Base-by-base conservation (phyloP, 2,888 invertebrate species). In the Heliconius cydno region DNA sequence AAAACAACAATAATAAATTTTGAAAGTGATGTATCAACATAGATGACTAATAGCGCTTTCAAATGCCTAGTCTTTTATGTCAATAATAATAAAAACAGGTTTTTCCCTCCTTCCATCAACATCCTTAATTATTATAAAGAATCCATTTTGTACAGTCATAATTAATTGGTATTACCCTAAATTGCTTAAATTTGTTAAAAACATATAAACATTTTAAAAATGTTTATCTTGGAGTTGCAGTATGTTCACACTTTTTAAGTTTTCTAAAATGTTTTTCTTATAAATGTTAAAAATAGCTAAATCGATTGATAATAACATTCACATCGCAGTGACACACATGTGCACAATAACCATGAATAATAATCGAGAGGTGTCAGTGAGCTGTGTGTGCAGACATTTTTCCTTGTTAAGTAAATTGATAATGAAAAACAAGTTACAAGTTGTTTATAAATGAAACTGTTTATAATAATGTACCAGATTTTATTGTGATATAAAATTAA, bases 371-470 rank as follows among this genome's bases (percentile, higher is more conserved):
- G 68, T 67, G 30, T n/a, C 72, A 30, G 28, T 73, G 60, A 2
- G 60, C 9, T 73, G 70, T 57, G n/a, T 38, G 60, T 60, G 73
- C 38, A 30, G 34, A 34, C 9, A 34, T 38, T 60, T 60, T 60
- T 34, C 15, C 34, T 34, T n/a, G 60, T 60, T 73, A 73, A 38
- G 15, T 28, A 6, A 73, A 60, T 60, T 34, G 38, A 13, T 34
- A 38, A 60, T n/a, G 60, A 73, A 30, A 34, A 38, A 13, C 7
- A 25, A 72, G 0, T 30, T 3, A 30, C 30, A 30, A 30, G 30
- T 30, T 30, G n/a, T 15, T 73, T 6, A 30, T 73, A 57, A 73
- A 73, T 38, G 34, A 73, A 73, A 73, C n/a, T n/a, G 34, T n/a
- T 34, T 41, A 6, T 52, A 52, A 22, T n/a, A 38, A 38, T 13